Conservation (phyloP, 2,797 vertebrate genomes). For the Decapterus maruadsi region DNA sequence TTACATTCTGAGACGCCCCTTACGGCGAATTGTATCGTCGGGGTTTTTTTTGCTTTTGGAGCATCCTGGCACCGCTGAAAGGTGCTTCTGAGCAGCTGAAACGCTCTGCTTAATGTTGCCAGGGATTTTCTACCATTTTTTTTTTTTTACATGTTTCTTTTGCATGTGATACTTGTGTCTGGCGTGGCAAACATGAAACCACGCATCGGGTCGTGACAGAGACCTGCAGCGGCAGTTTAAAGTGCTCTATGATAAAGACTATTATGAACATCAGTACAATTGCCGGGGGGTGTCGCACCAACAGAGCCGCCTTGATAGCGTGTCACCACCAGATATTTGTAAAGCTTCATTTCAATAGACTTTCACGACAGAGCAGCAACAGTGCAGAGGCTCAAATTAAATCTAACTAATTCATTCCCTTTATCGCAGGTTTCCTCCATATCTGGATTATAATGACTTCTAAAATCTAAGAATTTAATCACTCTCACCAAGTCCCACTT, state of each 20-base stretch:
- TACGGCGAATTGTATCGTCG: conserved; percentile 62
- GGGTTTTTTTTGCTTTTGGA: conserved; percentile 49
- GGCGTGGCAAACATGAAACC: conserved; percentile 54
- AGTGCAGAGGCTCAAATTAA: conserved; percentile 37
- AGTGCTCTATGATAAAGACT: conserved; percentile 47
- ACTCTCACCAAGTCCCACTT: conserved; percentile 61
- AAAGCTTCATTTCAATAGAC: conserved; percentile 53
- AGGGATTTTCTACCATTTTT: conserved; percentile 54
- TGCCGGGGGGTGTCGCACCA: conserved; percentile 34
- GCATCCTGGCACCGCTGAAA: conserved; percentile 68
- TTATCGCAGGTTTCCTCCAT: conserved; percentile 46
- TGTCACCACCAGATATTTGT: conserved; percentile 43
- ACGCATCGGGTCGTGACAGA: conserved; percentile 51
- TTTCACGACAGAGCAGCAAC: conserved; percentile 35
- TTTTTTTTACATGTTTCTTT: conserved; percentile 53
- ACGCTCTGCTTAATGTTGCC: conserved; percentile 61
- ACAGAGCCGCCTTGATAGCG: conserved; percentile 24
- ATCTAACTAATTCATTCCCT: conserved; percentile 63
- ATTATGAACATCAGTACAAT: conserved; percentile 39
- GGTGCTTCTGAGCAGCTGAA: conserved; percentile 62
- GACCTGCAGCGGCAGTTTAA: conserved; percentile 42
- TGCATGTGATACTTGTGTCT: conserved; percentile 53
- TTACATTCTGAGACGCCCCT: conserved; percentile 64
- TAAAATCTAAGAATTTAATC: conserved; percentile 72
- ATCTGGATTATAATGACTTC: conserved; percentile 65